These are phyloP conservation scores for Mizuhopecten yessoensis DNA, from an alignment of 1,140 invertebrate genomes.

Conservation along the genomic window DNA sequence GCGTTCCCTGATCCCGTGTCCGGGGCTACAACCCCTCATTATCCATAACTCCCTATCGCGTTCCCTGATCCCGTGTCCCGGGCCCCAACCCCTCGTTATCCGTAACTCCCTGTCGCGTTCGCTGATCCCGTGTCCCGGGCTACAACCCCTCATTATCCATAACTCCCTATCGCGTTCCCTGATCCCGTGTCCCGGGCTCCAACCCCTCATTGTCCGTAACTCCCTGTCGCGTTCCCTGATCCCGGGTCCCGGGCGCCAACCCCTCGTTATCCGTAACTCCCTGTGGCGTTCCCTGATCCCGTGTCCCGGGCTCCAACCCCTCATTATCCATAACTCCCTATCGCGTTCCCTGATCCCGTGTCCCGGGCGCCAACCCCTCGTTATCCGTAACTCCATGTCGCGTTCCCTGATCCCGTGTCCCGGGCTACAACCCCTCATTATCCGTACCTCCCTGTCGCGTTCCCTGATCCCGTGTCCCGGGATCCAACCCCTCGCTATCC, in stretches of 20 bases:
- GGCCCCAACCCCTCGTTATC: no score
- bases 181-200: not conserved
- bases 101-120: not conserved
- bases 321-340: not conserved
- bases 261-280: not conserved
- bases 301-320: no score
- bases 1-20: not conserved
- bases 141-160: no score
- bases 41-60: not conserved
- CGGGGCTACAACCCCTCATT: no score
- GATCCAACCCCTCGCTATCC: no score
- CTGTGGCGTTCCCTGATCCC: not conserved
- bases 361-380: no score
- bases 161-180: not conserved
- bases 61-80: not conserved
- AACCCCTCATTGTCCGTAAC: not conserved
- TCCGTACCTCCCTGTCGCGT: not conserved
- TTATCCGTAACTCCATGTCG: not conserved
- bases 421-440: no score
- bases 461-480: not conserved
- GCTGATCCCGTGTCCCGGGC: not conserved
- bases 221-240: not conserved
- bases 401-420: not conserved
- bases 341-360: not conserved
- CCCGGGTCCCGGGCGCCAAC: not conserved